These are phyloP conservation scores for Cryptotis parvus DNA, from an alignment of 2,113 vertebrate genomes.

Conservation along the genomic window DNA sequence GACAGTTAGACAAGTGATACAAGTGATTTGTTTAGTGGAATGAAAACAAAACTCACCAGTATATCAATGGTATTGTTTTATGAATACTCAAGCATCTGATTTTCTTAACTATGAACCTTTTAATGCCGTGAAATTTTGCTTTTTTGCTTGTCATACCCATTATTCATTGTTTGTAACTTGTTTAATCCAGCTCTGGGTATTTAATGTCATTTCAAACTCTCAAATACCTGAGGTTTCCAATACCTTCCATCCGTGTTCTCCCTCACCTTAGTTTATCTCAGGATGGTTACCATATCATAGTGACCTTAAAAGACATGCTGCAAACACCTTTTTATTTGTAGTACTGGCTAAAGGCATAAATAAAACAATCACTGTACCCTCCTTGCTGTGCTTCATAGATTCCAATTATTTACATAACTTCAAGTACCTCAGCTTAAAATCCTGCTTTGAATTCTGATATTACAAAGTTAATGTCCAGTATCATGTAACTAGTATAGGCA, in stretches of 20 bases:
- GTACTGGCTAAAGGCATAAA: not conserved
- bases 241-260: not conserved
- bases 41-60: not conserved
- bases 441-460: conserved; percentile 12
- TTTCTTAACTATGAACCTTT: conserved; percentile 6
- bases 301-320: conserved; percentile 34
- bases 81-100: not conserved
- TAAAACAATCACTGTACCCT: conserved; percentile 2
- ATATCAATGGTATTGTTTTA: not conserved
- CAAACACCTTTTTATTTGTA: conserved; percentile 3
- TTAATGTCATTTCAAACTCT: conserved; percentile 29
- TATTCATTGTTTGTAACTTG: not conserved
- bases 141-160: not conserved
- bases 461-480: conserved; percentile 11
- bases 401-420: conserved; percentile 42
- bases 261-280: conserved; percentile 29
- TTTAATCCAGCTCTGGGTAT: not conserved
- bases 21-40: not conserved
- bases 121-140: conserved; percentile 30
- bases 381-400: conserved; percentile 23
- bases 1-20: no score
- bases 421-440: conserved; percentile 50
- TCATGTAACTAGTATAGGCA: conserved; percentile 22
- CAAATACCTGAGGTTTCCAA: not conserved
- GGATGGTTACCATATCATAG: not conserved